Evolutionary conservation across 2,888 invertebrate species (phyloP).

Genomic region (Leucozona laternaria): DNA sequence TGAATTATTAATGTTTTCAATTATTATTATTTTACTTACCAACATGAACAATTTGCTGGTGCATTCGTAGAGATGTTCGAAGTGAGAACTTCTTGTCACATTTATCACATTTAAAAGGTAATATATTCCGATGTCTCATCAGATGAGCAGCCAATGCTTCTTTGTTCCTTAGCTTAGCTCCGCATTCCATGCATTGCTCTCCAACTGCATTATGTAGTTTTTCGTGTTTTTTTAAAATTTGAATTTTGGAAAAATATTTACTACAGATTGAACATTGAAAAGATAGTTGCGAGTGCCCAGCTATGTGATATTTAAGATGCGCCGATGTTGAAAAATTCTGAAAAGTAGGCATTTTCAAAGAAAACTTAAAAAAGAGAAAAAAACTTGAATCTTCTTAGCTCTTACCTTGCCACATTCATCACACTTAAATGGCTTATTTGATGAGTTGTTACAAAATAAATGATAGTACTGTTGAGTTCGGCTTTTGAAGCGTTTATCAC

Average conservation of each 20-base stretch:
- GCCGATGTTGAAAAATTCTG: conserved; percentile 87
- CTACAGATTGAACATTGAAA: conserved; percentile 84
- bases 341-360: not conserved
- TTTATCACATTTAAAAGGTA: conserved; percentile 85
- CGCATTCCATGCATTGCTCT: conserved; percentile 86
- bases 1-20: too few species aligned
- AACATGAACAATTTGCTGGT: conserved; percentile 83
- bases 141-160: conserved; percentile 86
- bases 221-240: conserved; percentile 89
- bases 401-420: conserved; percentile 81
- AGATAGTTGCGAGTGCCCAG: conserved; percentile 84
- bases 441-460: conserved; percentile 86
- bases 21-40: too few species aligned
- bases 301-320: conserved; percentile 89
- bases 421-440: conserved; percentile 85
- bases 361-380: not conserved
- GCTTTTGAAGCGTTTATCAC: conserved; percentile 88
- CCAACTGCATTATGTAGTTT: conserved; percentile 85
- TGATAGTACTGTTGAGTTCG: conserved; percentile 88
- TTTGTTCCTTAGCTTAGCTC: conserved; percentile 86
- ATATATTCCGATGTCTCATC: conserved; percentile 87
- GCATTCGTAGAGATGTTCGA: conserved; percentile 89
- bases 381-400: not conserved
- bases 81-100: conserved; percentile 86
- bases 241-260: conserved; percentile 88